Base-by-base conservation (phyloP, 2,113 vertebrate species). In the Hydrolagus affinis region DNA sequence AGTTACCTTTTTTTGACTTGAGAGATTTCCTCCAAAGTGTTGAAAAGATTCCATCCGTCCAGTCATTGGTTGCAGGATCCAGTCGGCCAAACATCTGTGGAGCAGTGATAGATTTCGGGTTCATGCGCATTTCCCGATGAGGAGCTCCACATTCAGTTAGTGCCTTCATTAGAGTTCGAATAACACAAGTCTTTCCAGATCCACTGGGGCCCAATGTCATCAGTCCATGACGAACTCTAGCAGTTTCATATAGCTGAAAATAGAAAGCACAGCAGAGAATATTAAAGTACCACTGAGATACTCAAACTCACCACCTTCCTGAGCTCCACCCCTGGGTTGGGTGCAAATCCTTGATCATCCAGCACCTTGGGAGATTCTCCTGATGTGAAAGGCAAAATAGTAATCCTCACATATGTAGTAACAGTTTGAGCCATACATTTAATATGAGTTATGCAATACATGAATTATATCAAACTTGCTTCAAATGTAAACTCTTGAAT, bases 11-110 rank as follows among this genome's bases (percentile, higher is more conserved):
- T 88, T 94, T 94, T 85, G 90, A 44, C 89, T 94, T 94, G n/a
- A 94, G 87, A 0, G 93, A 94, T 90, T 91, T 95, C 76, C 93
- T 92, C 93, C 94, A 95, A 30, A 94, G 88, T 10, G 93, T 93
- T 70, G 94, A 94, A 87, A 95, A 95, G 72, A 95, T 94, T 32
- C 94, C 94, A 87, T 95, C 94, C 71, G 94, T 94, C 94, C 94
- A 95, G 86, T 95, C 94, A 74, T 94, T 94, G 69, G 93, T 95
- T 70, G 93, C 92, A n/a, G 94, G 91, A 87, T 94, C 94, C 60
- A 95, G 88, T 71, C 89, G 89, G 86, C 94, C 94, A 90, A 94
- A 95, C 93, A 95, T 94, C 0, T 95, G 94, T 66, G 93, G 88
- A 3, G 93, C 93, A 8, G 93, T 95, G 17, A 95, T 94, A 17